phyloP scores from a whole-genome alignment of 2,113 vertebrate species.

The Hyla sarda region DNA sequence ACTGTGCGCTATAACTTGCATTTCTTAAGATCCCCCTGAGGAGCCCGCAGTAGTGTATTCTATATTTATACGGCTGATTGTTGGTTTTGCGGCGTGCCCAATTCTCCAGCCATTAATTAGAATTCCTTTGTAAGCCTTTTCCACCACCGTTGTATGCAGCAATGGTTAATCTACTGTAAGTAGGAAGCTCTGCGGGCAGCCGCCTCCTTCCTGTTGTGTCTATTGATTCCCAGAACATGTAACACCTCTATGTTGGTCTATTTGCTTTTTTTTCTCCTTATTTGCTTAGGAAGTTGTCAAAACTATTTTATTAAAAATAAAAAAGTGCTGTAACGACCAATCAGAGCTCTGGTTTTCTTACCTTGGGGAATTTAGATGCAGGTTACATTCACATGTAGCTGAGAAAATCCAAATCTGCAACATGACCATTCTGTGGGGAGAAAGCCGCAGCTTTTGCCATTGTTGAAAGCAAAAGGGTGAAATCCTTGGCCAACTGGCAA shows the following conservation, averaged over 20 bases:
- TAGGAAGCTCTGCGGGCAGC: constrained; percentile 14
- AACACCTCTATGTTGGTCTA: background rate
- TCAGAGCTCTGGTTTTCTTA: no score
- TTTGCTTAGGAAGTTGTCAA: no score
- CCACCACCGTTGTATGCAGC: background rate
- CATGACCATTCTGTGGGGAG: no score
- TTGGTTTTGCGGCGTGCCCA: background rate
- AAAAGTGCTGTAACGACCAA: no score
- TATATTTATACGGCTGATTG: background rate
- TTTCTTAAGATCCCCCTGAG: background rate
- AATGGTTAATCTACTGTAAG: background rate
- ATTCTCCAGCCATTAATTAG: background rate
- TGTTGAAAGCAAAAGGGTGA: no score
- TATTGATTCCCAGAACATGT: background rate
- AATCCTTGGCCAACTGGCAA: no score
- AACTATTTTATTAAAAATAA: no score
- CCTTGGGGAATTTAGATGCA: no score
- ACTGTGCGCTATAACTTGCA: background rate
- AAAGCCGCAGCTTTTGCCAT: no score
- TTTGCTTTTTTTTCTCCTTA: no score
- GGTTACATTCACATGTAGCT: no score
- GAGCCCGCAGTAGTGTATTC: background rate
- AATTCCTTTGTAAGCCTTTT: background rate
- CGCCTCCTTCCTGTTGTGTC: constrained; percentile 2
- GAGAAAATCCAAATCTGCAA: no score